These are phyloP conservation scores for Physocephala rufipes DNA, from an alignment of 2,888 invertebrate species.

Conservation along the genomic window DNA sequence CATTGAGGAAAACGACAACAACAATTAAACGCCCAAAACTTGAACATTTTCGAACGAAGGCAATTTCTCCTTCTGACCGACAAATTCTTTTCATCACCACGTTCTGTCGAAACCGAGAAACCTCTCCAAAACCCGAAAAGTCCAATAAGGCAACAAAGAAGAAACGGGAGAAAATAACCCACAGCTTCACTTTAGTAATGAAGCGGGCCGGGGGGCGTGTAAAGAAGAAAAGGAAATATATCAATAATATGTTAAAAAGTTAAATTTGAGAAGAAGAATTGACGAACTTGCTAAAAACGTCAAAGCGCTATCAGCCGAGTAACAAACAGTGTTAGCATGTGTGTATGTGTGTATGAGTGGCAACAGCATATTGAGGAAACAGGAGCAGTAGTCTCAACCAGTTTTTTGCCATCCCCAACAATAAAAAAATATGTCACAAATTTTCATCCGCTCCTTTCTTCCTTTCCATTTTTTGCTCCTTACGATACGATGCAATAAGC, in stretches of 20 bases:
- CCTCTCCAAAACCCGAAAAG: background rate
- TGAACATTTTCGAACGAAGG: no score
- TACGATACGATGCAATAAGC: background rate
- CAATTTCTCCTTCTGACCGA: background rate
- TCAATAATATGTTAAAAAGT: slow-evolving; percentile 13
- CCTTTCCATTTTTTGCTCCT: background rate
- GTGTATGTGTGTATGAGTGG: no score
- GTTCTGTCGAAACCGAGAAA: background rate
- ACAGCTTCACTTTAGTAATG: background rate
- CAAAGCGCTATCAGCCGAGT: background rate
- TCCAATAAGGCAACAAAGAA: no score
- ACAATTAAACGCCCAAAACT: no score
- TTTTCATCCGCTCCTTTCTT: background rate
- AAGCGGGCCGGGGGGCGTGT: no score
- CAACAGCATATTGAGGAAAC: no score
- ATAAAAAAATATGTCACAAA: no score
- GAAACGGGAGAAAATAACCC: background rate
- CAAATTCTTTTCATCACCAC: background rate
- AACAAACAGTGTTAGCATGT: background rate
- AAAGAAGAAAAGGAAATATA: no score
- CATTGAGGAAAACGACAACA: no score
- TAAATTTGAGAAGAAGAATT: background rate
- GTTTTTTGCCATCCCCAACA: no score
- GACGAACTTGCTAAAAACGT: background rate
- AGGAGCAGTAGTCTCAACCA: no score